Evolutionary conservation across 2,797 vertebrate genomes (phyloP).

Genomic region (Pseudomugil tenellus): DNA sequence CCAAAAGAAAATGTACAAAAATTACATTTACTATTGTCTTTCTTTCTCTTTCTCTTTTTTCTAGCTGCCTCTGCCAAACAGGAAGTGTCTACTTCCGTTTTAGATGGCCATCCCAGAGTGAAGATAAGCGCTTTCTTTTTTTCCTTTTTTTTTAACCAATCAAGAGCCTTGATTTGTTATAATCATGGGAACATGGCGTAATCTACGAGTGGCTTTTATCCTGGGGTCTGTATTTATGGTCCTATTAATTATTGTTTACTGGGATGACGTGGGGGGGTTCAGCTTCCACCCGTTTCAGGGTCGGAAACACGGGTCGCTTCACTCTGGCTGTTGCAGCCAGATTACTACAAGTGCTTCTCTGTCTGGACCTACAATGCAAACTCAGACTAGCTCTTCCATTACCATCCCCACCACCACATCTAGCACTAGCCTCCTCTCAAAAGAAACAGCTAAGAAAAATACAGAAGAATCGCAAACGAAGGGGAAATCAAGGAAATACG

Average conservation of each 20-base stretch:
- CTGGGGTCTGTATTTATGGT: constrained; percentile 88
- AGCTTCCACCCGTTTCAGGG: constrained; percentile 62
- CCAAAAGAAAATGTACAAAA: background rate
- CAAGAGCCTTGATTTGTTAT: constrained; percentile 5
- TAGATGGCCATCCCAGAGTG: constrained; percentile 55
- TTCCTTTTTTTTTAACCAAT: constrained; percentile 21
- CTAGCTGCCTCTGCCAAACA: constrained; percentile 37
- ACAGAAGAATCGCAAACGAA: constrained; percentile 17
- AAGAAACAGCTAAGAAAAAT: background rate
- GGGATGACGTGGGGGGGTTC: constrained; percentile 88
- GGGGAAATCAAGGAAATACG: constrained; percentile 18
- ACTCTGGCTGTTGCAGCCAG: background rate
- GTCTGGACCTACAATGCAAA: background rate
- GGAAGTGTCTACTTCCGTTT: constrained; percentile 51
- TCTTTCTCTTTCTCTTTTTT: background rate
- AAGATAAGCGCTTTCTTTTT: constrained; percentile 55
- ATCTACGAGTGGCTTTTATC: constrained; percentile 86
- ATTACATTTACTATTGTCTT: constrained; percentile 51
- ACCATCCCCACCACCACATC: background rate
- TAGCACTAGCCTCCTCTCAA: background rate
- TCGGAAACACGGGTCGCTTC: constrained; percentile 19
- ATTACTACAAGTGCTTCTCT: background rate
- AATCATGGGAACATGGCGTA: constrained; percentile 85
- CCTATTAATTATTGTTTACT: constrained; percentile 91
- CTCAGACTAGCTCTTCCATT: background rate